Base-by-base conservation (phyloP, 2,888 invertebrate species). In the Drosophila prostipennis region DNA sequence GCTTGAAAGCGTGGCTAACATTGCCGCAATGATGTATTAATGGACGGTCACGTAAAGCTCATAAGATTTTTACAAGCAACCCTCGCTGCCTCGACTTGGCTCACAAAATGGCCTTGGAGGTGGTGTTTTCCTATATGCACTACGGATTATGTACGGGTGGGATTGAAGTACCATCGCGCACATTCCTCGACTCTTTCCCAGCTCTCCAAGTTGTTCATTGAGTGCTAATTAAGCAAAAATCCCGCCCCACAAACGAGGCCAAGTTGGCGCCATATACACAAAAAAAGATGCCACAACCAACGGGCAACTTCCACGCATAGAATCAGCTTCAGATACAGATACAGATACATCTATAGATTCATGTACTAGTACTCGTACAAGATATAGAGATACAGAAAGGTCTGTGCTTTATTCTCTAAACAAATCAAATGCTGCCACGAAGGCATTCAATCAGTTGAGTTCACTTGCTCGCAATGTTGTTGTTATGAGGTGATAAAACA, bases 361-460 rank as follows among this genome's bases (percentile, higher is more conserved):
- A 57, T 7, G 23, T 40, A 45, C 45, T 14, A 5, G 26, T 14
- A 32, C 3, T 10, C 23, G 11, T n/a, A 46, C 10, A 2, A 46
- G 29, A 32, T 16, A 34, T 16, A 34, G 32, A 19, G 34, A 40
- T 40, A 59, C 48, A 60, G 61, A 36, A 53, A 61, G 55, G 43
- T 63, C 54, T 74, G 60, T 73, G 59, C 69, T 84, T 77, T 83
- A 84, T 88, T 85, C 80, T 82, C 74, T 88, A 89, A 90, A 89
- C 89, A 90, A 90, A 88, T 89, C 89, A 89, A 78, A 75, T 80
- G 85, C 74, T 89, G 90, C 78, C 85, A 83, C 82, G 76, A 70
- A 67, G 56, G 77, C 78, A 86, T 82, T 89, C 86, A 85, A 87
- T 89, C 89, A 89, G 83, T 63, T 32, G 70, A 71, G 53, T 49